These are phyloP conservation scores for Alaudala cheleensis DNA, from an alignment of 2,113 vertebrate genomes.

Conservation along the genomic window DNA sequence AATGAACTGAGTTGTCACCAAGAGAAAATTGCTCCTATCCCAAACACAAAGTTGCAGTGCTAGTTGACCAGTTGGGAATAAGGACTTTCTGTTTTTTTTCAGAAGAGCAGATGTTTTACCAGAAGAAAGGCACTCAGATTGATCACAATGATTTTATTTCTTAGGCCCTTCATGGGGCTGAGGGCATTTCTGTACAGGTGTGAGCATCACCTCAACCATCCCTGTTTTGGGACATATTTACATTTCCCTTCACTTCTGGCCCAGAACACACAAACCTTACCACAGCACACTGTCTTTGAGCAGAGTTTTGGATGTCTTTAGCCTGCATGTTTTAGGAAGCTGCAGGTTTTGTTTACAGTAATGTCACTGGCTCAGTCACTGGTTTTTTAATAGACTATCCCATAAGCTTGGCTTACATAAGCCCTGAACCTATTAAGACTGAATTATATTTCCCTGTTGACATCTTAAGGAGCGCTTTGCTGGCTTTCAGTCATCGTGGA, in stretches of 20 bases:
- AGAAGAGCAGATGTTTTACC: not conserved
- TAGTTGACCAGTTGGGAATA: not conserved
- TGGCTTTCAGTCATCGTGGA: slow-evolving; percentile 34
- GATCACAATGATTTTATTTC: not conserved
- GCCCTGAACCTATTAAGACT: slow-evolving; percentile 50
- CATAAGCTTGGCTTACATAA: slow-evolving; percentile 41
- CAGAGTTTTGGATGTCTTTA: not conserved
- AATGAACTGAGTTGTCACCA: rapidly evolving
- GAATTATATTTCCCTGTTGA: slow-evolving; percentile 61
- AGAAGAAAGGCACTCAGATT: not conserved
- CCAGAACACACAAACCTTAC: not conserved
- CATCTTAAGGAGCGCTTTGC: slow-evolving; percentile 38
- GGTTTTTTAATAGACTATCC: slow-evolving; percentile 4
- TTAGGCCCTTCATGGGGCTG: not conserved
- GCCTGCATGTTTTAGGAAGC: not conserved
- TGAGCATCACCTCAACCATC: not conserved
- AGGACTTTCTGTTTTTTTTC: not conserved
- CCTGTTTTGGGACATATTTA: not conserved
- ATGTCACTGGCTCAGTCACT: not conserved
- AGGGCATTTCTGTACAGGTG: not conserved
- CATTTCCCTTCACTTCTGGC: not conserved
- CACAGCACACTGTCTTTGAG: not conserved
- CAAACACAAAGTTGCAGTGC: not conserved
- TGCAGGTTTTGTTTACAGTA: slow-evolving; percentile 26
- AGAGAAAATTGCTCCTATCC: not conserved